phyloP scores from a whole-genome alignment of 2,113 vertebrate genomes.

The Enhydra lutris region DNA sequence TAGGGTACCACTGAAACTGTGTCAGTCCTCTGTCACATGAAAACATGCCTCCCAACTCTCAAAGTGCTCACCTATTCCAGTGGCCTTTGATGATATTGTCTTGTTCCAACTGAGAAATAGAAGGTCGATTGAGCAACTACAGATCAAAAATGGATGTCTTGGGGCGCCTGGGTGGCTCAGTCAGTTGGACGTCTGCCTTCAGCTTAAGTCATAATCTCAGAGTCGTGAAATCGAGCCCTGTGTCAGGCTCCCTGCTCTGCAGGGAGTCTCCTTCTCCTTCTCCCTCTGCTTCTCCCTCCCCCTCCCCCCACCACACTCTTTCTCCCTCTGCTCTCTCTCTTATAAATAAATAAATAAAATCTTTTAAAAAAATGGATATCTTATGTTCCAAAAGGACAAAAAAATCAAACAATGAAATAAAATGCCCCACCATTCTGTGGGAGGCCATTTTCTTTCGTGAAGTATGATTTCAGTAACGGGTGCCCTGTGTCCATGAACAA shows the following conservation, averaged over 20 bases:
- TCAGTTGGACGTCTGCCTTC: too few relatives aligned
- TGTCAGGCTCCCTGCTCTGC: too few relatives aligned
- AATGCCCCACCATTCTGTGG: not conserved
- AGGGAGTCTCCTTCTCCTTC: too few relatives aligned
- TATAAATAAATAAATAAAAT: too few relatives aligned
- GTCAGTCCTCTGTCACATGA: not conserved
- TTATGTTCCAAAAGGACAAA: conserved; percentile 1
- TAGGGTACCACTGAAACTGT: accelerated
- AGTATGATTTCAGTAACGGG: not conserved
- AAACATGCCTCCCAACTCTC: not conserved
- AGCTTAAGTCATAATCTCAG: too few relatives aligned
- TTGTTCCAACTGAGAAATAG: not conserved
- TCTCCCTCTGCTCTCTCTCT: too few relatives aligned
- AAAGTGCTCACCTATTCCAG: too few relatives aligned
- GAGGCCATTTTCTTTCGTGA: not conserved
- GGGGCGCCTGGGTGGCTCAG: too few relatives aligned
- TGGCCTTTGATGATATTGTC: not conserved
- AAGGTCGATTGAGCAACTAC: not conserved
- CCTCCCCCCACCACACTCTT: too few relatives aligned
- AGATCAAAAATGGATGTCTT: not conserved
- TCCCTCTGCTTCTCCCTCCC: too few relatives aligned
- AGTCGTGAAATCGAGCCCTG: too few relatives aligned
- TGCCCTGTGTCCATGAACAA: not conserved
- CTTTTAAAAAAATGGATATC: not conserved
- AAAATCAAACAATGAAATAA: not conserved